Percentiles rank a stretch among this genome's conserved stretches.
phyloP scores from a whole-genome alignment of 2,113 vertebrate genomes.

The Etheostoma spectabile region DNA sequence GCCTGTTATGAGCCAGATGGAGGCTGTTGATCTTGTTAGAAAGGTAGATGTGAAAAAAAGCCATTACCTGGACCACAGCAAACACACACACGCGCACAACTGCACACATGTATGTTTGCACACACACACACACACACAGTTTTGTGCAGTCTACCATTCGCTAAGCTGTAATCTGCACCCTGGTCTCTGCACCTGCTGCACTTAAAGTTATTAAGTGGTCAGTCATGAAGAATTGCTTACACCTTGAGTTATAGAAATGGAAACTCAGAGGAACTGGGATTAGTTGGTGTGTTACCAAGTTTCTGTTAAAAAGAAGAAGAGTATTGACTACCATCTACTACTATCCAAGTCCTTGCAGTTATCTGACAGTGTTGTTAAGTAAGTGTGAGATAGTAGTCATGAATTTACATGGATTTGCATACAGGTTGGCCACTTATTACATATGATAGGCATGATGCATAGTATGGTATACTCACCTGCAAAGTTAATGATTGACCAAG shows the following conservation, averaged over 20 bases:
- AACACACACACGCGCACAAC: conserved; percentile 65
- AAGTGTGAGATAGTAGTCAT: background rate
- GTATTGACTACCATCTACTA: background rate
- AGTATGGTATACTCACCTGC: conserved; percentile 51
- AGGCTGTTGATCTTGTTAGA: conserved; percentile 82
- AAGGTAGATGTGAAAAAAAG: conserved; percentile 75
- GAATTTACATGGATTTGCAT: conserved; percentile 42
- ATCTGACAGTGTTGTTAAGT: conserved; percentile 5
- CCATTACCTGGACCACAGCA: conserved; percentile 79
- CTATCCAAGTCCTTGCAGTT: background rate
- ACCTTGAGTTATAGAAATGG: conserved; percentile 21
- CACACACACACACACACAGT: conserved; percentile 34
- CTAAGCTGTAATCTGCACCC: conserved; percentile 32
- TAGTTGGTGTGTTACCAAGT: background rate
- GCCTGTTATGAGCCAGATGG: conserved; percentile 79
- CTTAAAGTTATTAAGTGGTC: conserved; percentile 43
- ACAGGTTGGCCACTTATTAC: conserved; percentile 23
- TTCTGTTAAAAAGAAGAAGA: background rate
- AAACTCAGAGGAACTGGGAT: conserved; percentile 3
- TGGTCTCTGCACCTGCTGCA: conserved; percentile 60
- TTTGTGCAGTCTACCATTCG: conserved; percentile 31
- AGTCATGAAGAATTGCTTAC: conserved; percentile 13
- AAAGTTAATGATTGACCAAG: conserved; percentile 82
- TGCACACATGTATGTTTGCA: background rate
- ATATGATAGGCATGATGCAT: conserved; percentile 41